phyloP scores from a whole-genome alignment of 2,888 invertebrate genomes.

The Napeogenes inachia region DNA sequence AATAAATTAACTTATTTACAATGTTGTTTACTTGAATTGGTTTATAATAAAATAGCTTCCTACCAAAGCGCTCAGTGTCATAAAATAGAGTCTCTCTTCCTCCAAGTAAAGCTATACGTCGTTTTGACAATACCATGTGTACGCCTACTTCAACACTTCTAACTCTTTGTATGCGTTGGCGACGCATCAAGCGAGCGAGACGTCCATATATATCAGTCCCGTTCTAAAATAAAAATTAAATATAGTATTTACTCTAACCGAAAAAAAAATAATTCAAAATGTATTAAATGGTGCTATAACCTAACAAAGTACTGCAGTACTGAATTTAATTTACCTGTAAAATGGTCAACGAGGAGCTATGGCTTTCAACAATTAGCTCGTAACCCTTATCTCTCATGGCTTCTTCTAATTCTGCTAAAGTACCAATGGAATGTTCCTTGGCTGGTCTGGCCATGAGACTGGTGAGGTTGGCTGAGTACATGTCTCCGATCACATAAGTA shows the following conservation, averaged over 20 bases:
- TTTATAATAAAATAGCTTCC: neutral
- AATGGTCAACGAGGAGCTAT: conserved; percentile 83
- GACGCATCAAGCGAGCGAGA: conserved; percentile 81
- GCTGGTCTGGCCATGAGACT: conserved; percentile 85
- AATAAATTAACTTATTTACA: neutral
- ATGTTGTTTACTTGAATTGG: no score
- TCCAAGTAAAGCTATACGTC: conserved; percentile 81
- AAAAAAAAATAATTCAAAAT: no score
- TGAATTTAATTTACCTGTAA: conserved; percentile 66
- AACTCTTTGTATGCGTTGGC: conserved; percentile 78
- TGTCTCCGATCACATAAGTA: conserved; percentile 86
- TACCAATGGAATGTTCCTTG: conserved; percentile 82
- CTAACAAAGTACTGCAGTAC: no score
- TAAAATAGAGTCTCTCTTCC: conserved; percentile 86
- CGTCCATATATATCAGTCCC: conserved; percentile 85
- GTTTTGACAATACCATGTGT: conserved; percentile 78
- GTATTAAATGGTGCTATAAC: neutral
- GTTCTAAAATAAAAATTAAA: conserved; percentile 65
- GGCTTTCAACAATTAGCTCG: conserved; percentile 83
- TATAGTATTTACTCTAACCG: no score
- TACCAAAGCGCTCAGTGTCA: conserved; percentile 86
- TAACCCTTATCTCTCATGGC: conserved; percentile 82
- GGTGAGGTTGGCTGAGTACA: conserved; percentile 87
- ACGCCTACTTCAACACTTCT: conserved; percentile 85
- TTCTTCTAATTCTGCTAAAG: conserved; percentile 79